Evolutionary conservation across 2,113 vertebrate species (phyloP).

Genomic region (Balaenoptera acutorostrata): DNA sequence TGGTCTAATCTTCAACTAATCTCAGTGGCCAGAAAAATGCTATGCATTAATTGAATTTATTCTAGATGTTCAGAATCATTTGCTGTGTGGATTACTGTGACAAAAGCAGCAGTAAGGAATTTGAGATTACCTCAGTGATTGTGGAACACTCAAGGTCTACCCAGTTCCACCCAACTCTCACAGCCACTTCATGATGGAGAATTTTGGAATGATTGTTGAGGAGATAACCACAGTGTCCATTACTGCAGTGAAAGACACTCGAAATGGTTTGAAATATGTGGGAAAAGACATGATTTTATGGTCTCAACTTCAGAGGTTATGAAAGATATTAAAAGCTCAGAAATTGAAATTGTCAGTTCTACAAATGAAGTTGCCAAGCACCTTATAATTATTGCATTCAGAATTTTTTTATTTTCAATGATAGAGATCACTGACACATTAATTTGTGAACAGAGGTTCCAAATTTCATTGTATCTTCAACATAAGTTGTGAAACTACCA

Average conservation of each 20-base stretch:
- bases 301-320: not conserved
- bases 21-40: not conserved
- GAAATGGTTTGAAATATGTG: not conserved
- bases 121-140: not conserved
- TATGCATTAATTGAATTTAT: not conserved
- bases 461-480: not conserved
- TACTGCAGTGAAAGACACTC: not conserved
- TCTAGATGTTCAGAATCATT: not conserved
- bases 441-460: not conserved
- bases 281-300: not conserved
- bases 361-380: not conserved
- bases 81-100: not conserved
- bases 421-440: not conserved
- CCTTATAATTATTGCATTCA: not conserved
- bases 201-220: not conserved
- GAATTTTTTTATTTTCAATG: not conserved
- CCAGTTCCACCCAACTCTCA: rapidly evolving
- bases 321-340: not conserved
- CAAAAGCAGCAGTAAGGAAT: not conserved
- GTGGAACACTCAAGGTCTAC: not conserved
- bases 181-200: not conserved
- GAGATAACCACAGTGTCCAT: not conserved
- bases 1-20: not conserved
- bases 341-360: not conserved
- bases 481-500: constrained; percentile 15